Conservation (phyloP, 2,113 vertebrate genomes). For the Tragelaphus buxtoni region DNA sequence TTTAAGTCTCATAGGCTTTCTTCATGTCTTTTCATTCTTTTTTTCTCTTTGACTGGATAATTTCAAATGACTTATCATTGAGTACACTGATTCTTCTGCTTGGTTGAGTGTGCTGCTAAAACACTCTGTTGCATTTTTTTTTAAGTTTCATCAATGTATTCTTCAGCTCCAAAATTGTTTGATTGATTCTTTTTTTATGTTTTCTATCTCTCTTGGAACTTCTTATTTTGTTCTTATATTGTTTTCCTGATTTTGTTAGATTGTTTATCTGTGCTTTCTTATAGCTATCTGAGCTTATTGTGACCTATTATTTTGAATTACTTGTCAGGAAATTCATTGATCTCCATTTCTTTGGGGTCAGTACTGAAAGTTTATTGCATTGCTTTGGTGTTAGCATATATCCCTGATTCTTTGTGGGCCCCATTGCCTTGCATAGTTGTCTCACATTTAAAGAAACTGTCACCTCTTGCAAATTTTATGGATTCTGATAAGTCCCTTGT, state of each 20-base stretch:
- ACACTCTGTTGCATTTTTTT: neutral
- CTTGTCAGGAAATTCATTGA: neutral
- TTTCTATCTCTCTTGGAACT: neutral
- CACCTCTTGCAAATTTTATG: neutral
- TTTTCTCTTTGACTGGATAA: neutral
- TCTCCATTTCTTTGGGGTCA: neutral
- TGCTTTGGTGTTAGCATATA: neutral
- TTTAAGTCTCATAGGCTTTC: neutral
- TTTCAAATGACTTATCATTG: neutral
- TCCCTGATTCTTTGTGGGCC: neutral
- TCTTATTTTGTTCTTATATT: neutral
- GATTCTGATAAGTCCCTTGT: neutral
- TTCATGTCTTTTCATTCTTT: neutral
- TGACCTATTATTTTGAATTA: neutral
- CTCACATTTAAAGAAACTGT: neutral
- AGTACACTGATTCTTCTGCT: neutral
- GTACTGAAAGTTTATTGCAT: neutral
- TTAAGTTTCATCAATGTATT: neutral
- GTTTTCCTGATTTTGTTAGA: neutral
- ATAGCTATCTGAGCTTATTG: neutral
- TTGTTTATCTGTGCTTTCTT: neutral
- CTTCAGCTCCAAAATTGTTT: neutral
- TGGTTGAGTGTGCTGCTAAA: neutral
- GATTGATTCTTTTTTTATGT: neutral
- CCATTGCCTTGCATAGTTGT: neutral